phyloP scores from a whole-genome alignment of 2,113 vertebrate genomes.

The Malurus melanocephalus region DNA sequence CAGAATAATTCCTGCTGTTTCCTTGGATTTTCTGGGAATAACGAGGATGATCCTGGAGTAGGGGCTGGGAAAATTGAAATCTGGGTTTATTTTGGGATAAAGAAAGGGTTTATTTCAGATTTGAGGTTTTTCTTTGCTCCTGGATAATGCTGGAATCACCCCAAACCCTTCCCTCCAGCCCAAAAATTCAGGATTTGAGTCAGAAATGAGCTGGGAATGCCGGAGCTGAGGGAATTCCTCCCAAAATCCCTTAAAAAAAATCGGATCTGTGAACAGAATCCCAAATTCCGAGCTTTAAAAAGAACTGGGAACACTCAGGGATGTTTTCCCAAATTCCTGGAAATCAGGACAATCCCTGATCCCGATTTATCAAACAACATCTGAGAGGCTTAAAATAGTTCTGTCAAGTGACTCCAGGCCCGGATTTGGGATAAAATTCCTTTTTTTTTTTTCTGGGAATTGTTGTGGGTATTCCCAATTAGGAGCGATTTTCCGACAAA shows the following conservation, averaged over 20 bases:
- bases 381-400: background rate
- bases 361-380: background rate
- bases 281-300: rapidly evolving
- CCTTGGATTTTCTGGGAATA: background rate
- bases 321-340: background rate
- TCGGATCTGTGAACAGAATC: background rate
- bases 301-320: background rate
- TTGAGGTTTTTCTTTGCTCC: background rate
- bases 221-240: background rate
- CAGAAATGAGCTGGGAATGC: background rate
- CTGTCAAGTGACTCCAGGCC: background rate
- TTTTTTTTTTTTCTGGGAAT: background rate
- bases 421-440: background rate
- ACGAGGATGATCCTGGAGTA: rapidly evolving
- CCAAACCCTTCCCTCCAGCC: background rate
- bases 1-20: background rate
- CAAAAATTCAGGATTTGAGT: background rate
- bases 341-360: background rate
- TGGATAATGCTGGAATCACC: background rate
- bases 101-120: background rate
- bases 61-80: background rate
- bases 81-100: background rate
- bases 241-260: background rate
- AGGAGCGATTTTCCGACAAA: background rate
- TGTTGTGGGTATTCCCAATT: background rate